These are phyloP conservation scores for Prunella fulvescens DNA, from an alignment of 2,113 vertebrate genomes.

Conservation along the genomic window DNA sequence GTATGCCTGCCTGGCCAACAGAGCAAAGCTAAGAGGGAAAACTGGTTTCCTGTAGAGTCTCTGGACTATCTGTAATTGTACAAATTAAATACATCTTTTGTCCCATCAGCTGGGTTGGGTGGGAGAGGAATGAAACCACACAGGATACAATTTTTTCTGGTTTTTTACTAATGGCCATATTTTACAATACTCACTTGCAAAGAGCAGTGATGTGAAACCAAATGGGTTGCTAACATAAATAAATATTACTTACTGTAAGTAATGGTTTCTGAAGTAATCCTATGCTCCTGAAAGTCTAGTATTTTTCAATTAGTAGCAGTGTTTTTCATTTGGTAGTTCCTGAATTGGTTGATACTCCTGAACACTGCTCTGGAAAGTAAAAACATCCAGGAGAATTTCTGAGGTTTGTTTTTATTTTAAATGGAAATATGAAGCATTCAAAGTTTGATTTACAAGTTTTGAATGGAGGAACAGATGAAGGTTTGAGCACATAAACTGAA, in stretches of 20 bases:
- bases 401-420: background rate
- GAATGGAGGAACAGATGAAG: background rate
- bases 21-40: background rate
- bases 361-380: background rate
- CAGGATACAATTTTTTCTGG: background rate
- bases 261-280: background rate
- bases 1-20: background rate
- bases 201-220: background rate
- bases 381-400: background rate
- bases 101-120: background rate
- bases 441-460: background rate
- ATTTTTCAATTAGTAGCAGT: background rate
- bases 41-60: background rate
- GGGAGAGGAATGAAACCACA: conserved; percentile 13
- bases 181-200: background rate
- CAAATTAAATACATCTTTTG: background rate
- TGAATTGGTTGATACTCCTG: background rate
- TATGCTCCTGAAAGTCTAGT: background rate
- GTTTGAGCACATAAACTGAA: background rate
- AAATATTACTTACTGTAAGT: background rate
- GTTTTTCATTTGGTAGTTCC: background rate
- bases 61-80: background rate
- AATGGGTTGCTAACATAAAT: background rate
- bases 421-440: background rate
- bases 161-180: background rate